phyloP scores from a whole-genome alignment of 1,140 invertebrate genomes.

The Drosophila ogumai region DNA sequence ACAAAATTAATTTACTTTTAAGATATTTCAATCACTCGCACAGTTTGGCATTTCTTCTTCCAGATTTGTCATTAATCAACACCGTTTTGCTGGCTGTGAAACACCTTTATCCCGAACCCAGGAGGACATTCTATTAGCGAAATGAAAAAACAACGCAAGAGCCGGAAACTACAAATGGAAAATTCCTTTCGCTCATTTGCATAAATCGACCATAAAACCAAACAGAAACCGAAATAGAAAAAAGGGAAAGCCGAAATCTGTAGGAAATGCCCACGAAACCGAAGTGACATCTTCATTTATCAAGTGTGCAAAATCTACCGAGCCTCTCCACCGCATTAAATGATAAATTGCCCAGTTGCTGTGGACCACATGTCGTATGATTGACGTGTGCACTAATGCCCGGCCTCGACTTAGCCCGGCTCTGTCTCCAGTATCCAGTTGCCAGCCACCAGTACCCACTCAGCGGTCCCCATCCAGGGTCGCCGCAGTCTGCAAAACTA shows the following conservation, averaged over 20 bases:
- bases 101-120: slow-evolving; percentile 50
- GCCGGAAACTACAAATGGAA: slow-evolving; percentile 40
- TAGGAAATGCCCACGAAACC: slow-evolving; percentile 8
- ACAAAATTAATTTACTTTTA: slow-evolving; percentile 10
- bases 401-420: slow-evolving; percentile 9
- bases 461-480: neutral
- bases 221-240: slow-evolving; percentile 39
- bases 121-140: slow-evolving; percentile 55
- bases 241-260: slow-evolving; percentile 39
- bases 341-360: slow-evolving; percentile 67
- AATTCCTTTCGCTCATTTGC: slow-evolving; percentile 59
- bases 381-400: slow-evolving; percentile 76
- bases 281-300: slow-evolving; percentile 69
- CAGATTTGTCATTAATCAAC: slow-evolving; percentile 64
- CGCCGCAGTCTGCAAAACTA: slow-evolving; percentile 35
- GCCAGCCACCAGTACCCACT: too few species aligned
- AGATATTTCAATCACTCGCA: slow-evolving; percentile 52
- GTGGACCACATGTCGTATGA: slow-evolving; percentile 78
- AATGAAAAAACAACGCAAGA: slow-evolving; percentile 6
- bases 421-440: neutral
- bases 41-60: slow-evolving; percentile 32
- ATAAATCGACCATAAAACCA: slow-evolving; percentile 79
- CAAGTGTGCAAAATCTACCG: slow-evolving; percentile 47
- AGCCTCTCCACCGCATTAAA: slow-evolving; percentile 42
- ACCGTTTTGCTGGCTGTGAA: slow-evolving; percentile 15